Percentiles rank a stretch among this genome's conserved stretches.
Evolutionary conservation across 1,140 invertebrate genomes (phyloP).

Genomic region (Cherax destructor): DNA sequence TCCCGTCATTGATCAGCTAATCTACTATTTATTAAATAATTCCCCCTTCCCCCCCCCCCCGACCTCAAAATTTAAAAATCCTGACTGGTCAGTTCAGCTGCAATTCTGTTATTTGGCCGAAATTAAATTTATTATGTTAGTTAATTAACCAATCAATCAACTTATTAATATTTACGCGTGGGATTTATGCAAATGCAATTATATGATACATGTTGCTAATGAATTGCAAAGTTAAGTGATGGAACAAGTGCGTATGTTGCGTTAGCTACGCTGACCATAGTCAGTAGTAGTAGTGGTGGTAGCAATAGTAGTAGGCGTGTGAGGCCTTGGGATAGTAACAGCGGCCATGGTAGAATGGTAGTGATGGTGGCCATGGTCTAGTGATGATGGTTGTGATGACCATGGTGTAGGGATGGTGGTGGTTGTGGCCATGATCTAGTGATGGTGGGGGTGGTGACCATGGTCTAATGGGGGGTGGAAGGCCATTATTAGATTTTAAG

Average conservation of each 20-base stretch:
- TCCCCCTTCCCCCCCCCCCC: not conserved
- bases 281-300: not conserved
- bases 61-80: not conserved
- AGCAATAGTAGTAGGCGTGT: not conserved
- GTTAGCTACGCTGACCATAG: not conserved
- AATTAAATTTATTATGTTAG: constrained; percentile 59
- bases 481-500: too few relatives aligned
- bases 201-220: constrained; percentile 59
- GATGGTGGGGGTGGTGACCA: too few relatives aligned
- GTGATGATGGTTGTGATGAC: too few relatives aligned
- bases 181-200: constrained; percentile 66
- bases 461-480: not conserved
- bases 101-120: constrained; percentile 45
- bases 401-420: too few relatives aligned
- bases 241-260: not conserved
- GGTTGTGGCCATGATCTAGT: too few relatives aligned
- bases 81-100: constrained; percentile 27
- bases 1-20: constrained; percentile 15
- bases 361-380: not conserved
- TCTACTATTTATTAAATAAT: constrained; percentile 4
- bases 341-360: not conserved
- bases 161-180: constrained; percentile 61
- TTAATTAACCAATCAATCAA: constrained; percentile 64
- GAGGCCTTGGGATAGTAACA: not conserved
- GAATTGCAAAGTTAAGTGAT: constrained; percentile 60